phyloP scores from a whole-genome alignment of 2,888 invertebrate species.

The Chloromyia formosa region DNA sequence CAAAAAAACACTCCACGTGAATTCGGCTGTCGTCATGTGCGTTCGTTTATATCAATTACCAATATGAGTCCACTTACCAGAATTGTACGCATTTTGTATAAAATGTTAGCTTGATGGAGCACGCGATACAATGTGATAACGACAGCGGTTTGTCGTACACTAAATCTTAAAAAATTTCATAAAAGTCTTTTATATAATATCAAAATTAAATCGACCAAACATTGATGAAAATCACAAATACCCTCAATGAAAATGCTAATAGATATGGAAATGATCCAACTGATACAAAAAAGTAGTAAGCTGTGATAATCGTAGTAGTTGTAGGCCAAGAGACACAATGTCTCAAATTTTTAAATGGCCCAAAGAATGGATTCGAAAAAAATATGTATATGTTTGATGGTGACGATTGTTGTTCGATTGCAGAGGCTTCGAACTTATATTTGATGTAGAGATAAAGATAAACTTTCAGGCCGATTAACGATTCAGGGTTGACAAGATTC shows the following conservation, averaged over 20 bases:
- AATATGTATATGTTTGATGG: neutral
- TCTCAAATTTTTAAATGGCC: neutral
- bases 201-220: conserved; percentile 13
- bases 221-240: conserved; percentile 7
- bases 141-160: neutral
- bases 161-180: conserved; percentile 24
- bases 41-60: neutral
- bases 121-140: neutral
- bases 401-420: neutral
- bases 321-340: neutral
- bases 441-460: no score
- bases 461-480: no score
- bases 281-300: neutral
- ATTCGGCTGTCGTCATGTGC: neutral
- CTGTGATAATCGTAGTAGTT: conserved; percentile 1
- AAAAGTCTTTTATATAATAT: conserved; percentile 40
- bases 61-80: conserved; percentile 38
- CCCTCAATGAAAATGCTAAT: conserved; percentile 6
- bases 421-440: neutral
- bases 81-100: conserved; percentile 41
- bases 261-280: conserved; percentile 26
- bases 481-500: no score
- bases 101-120: neutral
- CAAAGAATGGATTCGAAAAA: neutral
- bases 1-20: neutral